A percentile compares a stretch with the other conserved stretches of the same genome.
Evolutionary conservation across 2,888 invertebrate genomes (phyloP).

Genomic region (Acronicta leporina): DNA sequence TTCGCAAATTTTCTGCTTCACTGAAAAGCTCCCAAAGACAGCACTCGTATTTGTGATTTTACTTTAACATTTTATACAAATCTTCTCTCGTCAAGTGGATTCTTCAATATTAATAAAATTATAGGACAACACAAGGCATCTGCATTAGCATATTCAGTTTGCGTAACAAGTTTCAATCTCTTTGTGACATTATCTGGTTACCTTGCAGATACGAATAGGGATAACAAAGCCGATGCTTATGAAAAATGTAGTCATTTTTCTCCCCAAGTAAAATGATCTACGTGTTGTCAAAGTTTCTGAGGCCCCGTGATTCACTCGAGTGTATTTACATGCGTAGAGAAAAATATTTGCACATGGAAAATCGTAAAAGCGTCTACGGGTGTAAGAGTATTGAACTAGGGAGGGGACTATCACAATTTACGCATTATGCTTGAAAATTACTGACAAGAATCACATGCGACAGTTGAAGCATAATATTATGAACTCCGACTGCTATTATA

Average conservation of each 20-base stretch:
- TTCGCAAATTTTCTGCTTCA: constrained; percentile 63
- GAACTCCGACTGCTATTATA: constrained; percentile 23
- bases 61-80: constrained; percentile 52
- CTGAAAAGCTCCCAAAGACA: constrained; percentile 52
- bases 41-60: constrained; percentile 53
- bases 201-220: constrained; percentile 52
- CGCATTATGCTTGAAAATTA: constrained; percentile 50
- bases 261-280: constrained; percentile 73
- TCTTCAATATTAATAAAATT: constrained; percentile 15
- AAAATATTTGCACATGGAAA: constrained; percentile 66
- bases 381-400: constrained; percentile 59
- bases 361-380: constrained; percentile 59
- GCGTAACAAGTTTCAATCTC: constrained; percentile 66
- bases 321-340: constrained; percentile 71
- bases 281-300: constrained; percentile 75
- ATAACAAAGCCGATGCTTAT: constrained; percentile 65
- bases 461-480: constrained; percentile 52
- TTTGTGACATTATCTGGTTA: constrained; percentile 58
- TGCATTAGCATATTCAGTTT: constrained; percentile 52
- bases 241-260: constrained; percentile 75
- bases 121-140: constrained; percentile 11
- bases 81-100: constrained; percentile 29
- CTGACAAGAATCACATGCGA: constrained; percentile 35
- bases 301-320: constrained; percentile 69
- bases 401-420: constrained; percentile 27